A percentile compares a stretch with the other conserved stretches of the same genome.
Conservation (phyloP, 2,113 vertebrate genomes). For the Coreoperca whiteheadi region DNA sequence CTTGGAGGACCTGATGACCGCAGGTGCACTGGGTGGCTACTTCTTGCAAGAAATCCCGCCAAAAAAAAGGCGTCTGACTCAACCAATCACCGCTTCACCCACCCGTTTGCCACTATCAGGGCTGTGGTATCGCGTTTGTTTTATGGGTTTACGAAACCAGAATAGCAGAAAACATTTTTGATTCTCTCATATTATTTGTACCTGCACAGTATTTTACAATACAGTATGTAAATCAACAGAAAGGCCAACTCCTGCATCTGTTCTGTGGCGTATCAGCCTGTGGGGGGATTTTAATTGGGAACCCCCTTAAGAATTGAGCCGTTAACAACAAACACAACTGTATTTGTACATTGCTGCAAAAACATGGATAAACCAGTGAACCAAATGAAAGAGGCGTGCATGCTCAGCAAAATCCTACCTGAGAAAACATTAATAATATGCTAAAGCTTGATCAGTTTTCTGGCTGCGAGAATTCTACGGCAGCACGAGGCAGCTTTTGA, state of each 20-base stretch:
- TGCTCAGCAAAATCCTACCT: conserved; percentile 49
- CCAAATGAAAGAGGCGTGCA: conserved; percentile 34
- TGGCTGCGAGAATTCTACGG: neutral
- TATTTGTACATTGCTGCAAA: conserved; percentile 25
- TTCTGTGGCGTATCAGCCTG: neutral
- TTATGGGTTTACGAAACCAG: no score
- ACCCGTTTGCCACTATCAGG: neutral
- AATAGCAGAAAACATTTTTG: no score
- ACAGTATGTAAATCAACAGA: no score
- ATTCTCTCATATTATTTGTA: no score
- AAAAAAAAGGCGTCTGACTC: neutral
- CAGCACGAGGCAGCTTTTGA: neutral
- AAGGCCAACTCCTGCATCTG: conserved; percentile 21
- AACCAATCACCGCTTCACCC: neutral
- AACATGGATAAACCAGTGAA: conserved; percentile 37
- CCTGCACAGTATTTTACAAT: no score
- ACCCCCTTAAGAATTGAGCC: conserved; percentile 34
- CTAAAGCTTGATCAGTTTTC: conserved; percentile 12
- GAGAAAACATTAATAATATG: conserved; percentile 44
- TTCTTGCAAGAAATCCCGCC: neutral
- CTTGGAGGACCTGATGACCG: neutral
- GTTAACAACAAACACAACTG: conserved; percentile 37
- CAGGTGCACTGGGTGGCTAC: no score
- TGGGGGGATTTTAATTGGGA: conserved; percentile 39
- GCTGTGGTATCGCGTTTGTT: no score